These are phyloP conservation scores for Puntigrus tetrazona DNA, from an alignment of 2,113 vertebrate species.

Conservation along the genomic window DNA sequence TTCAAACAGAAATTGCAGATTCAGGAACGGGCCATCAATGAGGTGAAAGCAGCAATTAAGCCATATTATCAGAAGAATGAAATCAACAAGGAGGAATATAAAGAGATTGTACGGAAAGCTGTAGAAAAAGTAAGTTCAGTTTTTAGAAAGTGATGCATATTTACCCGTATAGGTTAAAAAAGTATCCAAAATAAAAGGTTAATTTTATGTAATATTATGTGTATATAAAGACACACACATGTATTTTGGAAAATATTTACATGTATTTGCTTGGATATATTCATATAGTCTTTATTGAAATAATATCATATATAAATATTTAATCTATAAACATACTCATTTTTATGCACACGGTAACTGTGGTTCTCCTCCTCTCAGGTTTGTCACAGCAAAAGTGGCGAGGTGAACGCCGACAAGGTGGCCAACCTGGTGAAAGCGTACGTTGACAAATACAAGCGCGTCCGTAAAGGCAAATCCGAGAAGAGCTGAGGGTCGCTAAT, in stretches of 20 bases:
- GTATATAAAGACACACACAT: no score
- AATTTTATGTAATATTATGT: no score
- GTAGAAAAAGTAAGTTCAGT: slow-evolving; percentile 89
- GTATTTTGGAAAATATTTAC: no score
- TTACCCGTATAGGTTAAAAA: no score
- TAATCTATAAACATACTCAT: no score
- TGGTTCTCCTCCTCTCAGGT: slow-evolving; percentile 74
- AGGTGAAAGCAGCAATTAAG: slow-evolving; percentile 95
- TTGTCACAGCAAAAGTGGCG: slow-evolving; percentile 97
- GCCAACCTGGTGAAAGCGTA: slow-evolving; percentile 97
- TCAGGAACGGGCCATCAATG: slow-evolving; percentile 92
- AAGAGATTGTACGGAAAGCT: slow-evolving; percentile 97
- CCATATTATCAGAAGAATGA: slow-evolving; percentile 98
- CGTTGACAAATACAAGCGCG: slow-evolving; percentile 96
- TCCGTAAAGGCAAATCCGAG: slow-evolving; percentile 85
- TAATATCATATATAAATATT: no score
- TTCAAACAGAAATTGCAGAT: slow-evolving; percentile 86
- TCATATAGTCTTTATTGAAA: no score
- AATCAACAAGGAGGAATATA: slow-evolving; percentile 97
- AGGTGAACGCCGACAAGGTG: slow-evolving; percentile 96
- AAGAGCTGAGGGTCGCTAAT: slow-evolving; percentile 56
- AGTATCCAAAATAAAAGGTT: no score
- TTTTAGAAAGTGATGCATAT: no score
- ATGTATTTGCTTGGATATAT: no score
- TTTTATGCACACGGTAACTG: background rate